Evolutionary conservation across 2,113 vertebrate species (phyloP).

Genomic region (Leucosticte australis): DNA sequence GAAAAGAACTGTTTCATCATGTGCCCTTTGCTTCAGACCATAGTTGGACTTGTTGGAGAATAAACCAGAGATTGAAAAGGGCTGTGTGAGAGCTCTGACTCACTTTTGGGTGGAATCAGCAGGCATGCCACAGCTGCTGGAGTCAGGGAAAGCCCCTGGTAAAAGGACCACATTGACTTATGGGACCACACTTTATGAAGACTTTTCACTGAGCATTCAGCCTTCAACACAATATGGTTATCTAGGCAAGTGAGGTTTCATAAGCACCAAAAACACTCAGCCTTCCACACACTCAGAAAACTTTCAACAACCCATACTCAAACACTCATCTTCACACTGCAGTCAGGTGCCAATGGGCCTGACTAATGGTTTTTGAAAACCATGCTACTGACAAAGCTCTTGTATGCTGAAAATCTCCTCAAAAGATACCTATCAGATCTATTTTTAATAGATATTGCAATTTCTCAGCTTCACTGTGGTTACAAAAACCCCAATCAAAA

Average conservation of each 20-base stretch:
- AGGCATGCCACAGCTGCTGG: background rate
- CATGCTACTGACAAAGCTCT: background rate
- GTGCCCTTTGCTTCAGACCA: background rate
- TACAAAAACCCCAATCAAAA: background rate
- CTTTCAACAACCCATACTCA: background rate
- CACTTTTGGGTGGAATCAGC: background rate
- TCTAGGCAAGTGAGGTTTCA: background rate
- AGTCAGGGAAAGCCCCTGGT: background rate
- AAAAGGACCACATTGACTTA: background rate
- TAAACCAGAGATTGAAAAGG: background rate
- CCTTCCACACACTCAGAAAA: background rate
- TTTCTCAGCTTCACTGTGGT: background rate
- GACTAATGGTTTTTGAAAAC: background rate
- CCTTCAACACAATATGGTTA: background rate
- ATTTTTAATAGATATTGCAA: background rate
- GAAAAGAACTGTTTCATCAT: background rate
- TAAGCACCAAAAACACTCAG: background rate
- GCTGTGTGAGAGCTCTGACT: background rate
- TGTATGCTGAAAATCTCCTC: background rate
- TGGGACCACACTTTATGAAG: accelerated
- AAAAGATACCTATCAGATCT: background rate
- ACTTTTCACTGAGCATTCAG: background rate
- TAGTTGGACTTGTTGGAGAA: background rate
- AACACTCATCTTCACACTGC: accelerated
- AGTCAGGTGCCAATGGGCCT: accelerated